Evolutionary conservation across 2,113 vertebrate genomes (phyloP).

Genomic region (Baryphthengus martii): DNA sequence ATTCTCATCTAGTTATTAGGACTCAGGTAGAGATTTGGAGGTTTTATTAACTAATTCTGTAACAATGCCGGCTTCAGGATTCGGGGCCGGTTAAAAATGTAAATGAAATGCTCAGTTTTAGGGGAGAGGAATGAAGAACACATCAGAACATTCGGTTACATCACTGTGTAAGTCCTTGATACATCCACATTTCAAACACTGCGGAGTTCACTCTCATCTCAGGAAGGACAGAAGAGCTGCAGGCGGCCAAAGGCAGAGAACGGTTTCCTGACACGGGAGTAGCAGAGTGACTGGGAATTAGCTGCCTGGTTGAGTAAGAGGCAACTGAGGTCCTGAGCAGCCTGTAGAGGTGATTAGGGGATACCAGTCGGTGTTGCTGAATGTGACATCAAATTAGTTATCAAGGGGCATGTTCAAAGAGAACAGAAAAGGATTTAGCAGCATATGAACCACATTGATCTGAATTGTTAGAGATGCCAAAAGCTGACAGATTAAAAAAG

Average conservation of each 20-base stretch:
- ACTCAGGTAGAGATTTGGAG: background rate
- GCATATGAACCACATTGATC: background rate
- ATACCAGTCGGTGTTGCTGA: background rate
- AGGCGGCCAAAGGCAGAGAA: background rate
- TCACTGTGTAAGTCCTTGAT: background rate
- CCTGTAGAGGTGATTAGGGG: background rate
- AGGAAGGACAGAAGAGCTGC: background rate
- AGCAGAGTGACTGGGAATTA: background rate
- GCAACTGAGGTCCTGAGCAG: rapidly evolving
- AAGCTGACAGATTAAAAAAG: background rate
- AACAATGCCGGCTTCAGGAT: background rate
- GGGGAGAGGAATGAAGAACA: background rate
- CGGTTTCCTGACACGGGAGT: background rate
- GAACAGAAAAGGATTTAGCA: background rate
- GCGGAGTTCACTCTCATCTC: background rate
- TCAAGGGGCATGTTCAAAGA: background rate
- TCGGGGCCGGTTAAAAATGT: background rate
- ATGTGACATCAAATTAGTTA: background rate
- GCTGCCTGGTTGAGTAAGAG: background rate
- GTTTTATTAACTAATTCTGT: background rate
- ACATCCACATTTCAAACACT: background rate
- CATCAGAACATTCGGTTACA: background rate
- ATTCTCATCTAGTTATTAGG: background rate
- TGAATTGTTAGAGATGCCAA: background rate
- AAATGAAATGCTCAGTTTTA: background rate